Evolutionary conservation across 1,140 invertebrate species (phyloP).

Genomic region (Macrobrachium nipponense): DNA sequence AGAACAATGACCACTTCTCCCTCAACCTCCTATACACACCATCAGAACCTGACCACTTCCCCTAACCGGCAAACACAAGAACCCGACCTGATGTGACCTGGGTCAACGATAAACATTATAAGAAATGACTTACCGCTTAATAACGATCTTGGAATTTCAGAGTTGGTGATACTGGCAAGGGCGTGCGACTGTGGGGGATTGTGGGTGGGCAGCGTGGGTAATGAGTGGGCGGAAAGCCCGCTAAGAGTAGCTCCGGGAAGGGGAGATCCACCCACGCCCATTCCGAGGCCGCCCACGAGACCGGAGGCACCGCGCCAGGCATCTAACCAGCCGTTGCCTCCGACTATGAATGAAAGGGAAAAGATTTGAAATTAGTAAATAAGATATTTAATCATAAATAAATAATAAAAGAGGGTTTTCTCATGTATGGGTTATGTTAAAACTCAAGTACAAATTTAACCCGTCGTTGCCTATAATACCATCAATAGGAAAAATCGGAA

Average conservation of each 20-base stretch:
- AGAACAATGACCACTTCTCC: too few relatives aligned
- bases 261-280: conserved; percentile 43
- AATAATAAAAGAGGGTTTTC: background rate
- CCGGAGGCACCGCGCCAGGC: conserved; percentile 51
- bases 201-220: conserved; percentile 46
- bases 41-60: too few relatives aligned
- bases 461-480: too few relatives aligned
- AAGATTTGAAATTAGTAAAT: background rate
- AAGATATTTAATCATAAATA: background rate
- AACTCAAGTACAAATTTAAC: too few relatives aligned
- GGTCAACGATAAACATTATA: too few relatives aligned
- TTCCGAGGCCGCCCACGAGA: conserved; percentile 42
- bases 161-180: conserved; percentile 45
- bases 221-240: conserved; percentile 49
- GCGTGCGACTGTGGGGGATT: conserved; percentile 45
- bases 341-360: conserved; percentile 13
- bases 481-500: too few relatives aligned
- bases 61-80: too few relatives aligned
- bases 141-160: conserved; percentile 35
- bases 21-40: too few relatives aligned
- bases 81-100: background rate
- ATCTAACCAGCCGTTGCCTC: conserved; percentile 52
- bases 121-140: conserved; percentile 22
- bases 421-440: too few relatives aligned
- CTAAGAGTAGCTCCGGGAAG: conserved; percentile 43